These are phyloP conservation scores for Neoniphon sammara DNA, from an alignment of 2,797 vertebrate species.

Conservation along the genomic window DNA sequence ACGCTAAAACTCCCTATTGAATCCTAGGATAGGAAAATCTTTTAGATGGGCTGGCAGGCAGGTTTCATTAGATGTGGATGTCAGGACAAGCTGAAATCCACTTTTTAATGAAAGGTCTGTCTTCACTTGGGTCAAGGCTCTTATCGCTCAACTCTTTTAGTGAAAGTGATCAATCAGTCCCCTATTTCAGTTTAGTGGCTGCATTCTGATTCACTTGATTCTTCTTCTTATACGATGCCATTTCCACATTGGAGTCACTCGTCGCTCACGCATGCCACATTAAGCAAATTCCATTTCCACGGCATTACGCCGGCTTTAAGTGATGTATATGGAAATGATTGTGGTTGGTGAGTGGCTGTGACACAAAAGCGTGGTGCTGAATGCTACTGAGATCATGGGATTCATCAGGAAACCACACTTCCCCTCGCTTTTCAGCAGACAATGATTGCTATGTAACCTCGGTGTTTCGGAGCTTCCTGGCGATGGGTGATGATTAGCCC, in stretches of 20 bases:
- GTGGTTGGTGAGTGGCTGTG: constrained; percentile 18
- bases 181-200: background rate
- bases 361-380: constrained; percentile 24
- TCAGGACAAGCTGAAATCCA: too few species aligned
- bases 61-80: too few species aligned
- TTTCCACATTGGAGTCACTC: constrained; percentile 18
- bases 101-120: too few species aligned
- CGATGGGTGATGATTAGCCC: constrained; percentile 41
- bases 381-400: constrained; percentile 46
- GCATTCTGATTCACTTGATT: constrained; percentile 1
- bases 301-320: constrained; percentile 16
- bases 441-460: constrained; percentile 43
- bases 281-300: constrained; percentile 5
- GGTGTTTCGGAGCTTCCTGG: constrained; percentile 35
- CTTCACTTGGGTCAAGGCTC: background rate
- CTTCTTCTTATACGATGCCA: background rate
- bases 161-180: background rate
- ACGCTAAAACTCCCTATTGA: too few species aligned
- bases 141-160: background rate
- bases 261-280: background rate
- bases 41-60: too few species aligned
- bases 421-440: constrained; percentile 39
- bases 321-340: constrained; percentile 28
- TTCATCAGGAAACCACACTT: constrained; percentile 41
- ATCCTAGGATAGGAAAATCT: too few species aligned